Percentiles rank a stretch among this genome's conserved stretches.
Conservation (phyloP, 1,140 invertebrate species). For the Meloidogyne floridensis region DNA sequence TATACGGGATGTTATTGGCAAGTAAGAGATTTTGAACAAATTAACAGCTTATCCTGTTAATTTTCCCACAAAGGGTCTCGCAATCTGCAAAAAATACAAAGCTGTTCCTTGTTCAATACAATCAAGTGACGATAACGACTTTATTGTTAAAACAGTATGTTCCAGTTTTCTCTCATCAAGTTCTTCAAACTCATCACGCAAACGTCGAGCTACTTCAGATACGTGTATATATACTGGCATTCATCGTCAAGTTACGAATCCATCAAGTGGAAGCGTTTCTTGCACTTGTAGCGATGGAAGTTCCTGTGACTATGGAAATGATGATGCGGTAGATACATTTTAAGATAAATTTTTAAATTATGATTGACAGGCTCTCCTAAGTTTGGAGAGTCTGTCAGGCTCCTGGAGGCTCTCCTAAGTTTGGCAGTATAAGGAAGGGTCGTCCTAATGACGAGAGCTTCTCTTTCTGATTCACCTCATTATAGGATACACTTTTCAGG, state of each 20-base stretch:
- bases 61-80: neutral
- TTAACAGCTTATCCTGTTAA: no score
- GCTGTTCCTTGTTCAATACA: neutral
- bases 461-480: no score
- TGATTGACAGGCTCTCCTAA: no score
- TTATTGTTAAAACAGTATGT: neutral
- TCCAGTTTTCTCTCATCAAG: neutral
- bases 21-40: neutral
- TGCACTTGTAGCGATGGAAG: neutral
- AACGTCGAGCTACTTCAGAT: neutral
- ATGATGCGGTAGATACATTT: neutral
- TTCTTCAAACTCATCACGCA: neutral
- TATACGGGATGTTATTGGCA: neutral
- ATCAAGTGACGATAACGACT: neutral
- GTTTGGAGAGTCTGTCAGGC: no score
- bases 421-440: no score
- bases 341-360: no score
- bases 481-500: no score
- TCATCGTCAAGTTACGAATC: neutral
- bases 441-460: no score
- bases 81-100: neutral
- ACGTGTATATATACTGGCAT: neutral
- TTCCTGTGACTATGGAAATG: neutral
- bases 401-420: no score
- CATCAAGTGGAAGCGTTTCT: neutral